Conservation (phyloP, 2,888 invertebrate genomes). For the Temnothorax rugatulus region DNA sequence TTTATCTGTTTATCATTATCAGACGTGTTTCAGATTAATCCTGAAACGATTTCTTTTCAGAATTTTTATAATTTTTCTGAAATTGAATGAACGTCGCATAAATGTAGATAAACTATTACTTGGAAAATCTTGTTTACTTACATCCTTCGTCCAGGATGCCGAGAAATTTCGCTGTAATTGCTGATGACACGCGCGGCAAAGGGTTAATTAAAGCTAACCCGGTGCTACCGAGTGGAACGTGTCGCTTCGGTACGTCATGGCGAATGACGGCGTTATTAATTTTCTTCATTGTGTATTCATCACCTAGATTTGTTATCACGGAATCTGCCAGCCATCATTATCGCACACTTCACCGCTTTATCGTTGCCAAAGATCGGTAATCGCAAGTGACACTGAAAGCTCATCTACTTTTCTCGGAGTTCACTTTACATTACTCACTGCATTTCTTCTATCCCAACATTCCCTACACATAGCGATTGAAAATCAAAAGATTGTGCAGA, state of each 20-base stretch:
- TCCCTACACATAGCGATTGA: neutral
- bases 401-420: neutral
- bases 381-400: neutral
- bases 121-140: constrained; percentile 12
- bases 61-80: neutral
- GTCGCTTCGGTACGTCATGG: constrained; percentile 26
- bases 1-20: neutral
- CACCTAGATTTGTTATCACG: neutral
- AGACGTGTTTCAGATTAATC: neutral
- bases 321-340: constrained; percentile 27
- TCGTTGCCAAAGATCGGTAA: neutral
- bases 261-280: constrained; percentile 27
- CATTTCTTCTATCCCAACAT: neutral
- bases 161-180: constrained; percentile 39
- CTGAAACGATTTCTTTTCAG: neutral
- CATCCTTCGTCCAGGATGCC: neutral
- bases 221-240: constrained; percentile 20
- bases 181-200: constrained; percentile 30
- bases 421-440: neutral
- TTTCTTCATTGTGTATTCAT: constrained; percentile 11
- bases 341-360: neutral
- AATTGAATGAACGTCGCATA: neutral
- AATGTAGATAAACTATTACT: neutral
- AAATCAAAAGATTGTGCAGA: neutral
- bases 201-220: constrained; percentile 49